Percentiles rank a stretch among this genome's conserved stretches.
These are phyloP conservation scores for Pteronura brasiliensis DNA, from an alignment of 2,113 vertebrate species.

Conservation along the genomic window DNA sequence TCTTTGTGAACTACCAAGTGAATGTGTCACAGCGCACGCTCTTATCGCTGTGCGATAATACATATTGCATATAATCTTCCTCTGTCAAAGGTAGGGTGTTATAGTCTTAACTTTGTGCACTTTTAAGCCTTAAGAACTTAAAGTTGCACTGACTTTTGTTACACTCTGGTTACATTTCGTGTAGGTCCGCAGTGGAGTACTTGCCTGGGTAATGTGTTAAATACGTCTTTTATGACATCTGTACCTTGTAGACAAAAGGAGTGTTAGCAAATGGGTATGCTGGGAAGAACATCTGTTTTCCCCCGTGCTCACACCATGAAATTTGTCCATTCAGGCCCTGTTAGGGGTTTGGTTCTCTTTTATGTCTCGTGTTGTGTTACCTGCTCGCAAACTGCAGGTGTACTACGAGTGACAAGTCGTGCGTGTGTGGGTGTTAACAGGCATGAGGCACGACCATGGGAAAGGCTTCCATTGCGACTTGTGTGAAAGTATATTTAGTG, in stretches of 20 bases:
- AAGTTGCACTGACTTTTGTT: neutral
- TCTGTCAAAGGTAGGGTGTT: constrained; percentile 21
- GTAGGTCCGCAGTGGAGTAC: neutral
- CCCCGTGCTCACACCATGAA: neutral
- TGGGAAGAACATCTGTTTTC: neutral
- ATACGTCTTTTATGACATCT: neutral
- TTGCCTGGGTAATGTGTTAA: neutral
- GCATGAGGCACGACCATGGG: neutral
- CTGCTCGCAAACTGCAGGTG: neutral
- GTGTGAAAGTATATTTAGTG: neutral
- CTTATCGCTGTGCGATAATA: neutral
- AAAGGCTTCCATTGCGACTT: neutral
- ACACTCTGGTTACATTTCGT: neutral
- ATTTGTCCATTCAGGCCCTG: neutral
- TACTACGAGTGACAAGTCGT: neutral
- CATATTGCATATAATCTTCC: neutral
- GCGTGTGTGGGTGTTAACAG: neutral
- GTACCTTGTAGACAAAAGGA: neutral
- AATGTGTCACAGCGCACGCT: neutral
- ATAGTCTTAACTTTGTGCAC: neutral
- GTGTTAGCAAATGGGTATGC: neutral
- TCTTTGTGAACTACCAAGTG: neutral
- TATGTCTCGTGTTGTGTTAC: neutral
- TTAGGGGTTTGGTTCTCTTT: neutral
- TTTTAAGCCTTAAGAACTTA: constrained; percentile 26